phyloP scores from a whole-genome alignment of 53 echinoderm and acorn worm species.

The Actinopyga echinites region DNA sequence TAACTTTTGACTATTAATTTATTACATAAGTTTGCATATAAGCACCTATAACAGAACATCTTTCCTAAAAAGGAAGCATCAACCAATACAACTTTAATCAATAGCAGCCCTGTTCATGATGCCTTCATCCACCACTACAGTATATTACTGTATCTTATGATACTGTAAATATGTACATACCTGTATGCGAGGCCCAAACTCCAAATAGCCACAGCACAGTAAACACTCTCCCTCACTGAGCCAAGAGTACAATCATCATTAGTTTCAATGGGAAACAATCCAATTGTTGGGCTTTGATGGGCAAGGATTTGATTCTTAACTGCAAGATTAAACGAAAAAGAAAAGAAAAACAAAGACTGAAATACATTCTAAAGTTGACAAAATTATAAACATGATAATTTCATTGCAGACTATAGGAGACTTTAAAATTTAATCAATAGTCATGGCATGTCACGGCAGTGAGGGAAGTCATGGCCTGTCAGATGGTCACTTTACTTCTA shows the following conservation, averaged over 20 bases:
- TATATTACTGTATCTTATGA: neutral
- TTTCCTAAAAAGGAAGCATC: neutral
- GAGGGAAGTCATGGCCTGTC: too few relatives aligned
- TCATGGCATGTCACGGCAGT: too few relatives aligned
- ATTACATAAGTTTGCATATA: too few relatives aligned
- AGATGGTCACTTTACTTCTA: too few relatives aligned
- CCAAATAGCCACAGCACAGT: constrained; percentile 90
- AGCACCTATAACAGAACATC: too few relatives aligned
- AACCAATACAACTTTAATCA: neutral
- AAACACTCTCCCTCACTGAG: constrained; percentile 89
- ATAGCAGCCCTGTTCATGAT: neutral
- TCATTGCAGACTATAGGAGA: too few relatives aligned
- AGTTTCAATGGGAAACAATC: constrained; percentile 77
- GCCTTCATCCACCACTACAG: neutral
- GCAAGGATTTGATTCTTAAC: constrained; percentile 87
- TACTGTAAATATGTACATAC: constrained; percentile 30
- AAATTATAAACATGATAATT: too few relatives aligned
- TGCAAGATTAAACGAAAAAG: constrained; percentile 3
- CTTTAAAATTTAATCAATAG: too few relatives aligned
- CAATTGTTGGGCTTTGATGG: constrained; percentile 86
- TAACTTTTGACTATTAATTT: too few relatives aligned
- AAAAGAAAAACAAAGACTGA: too few relatives aligned
- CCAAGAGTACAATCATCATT: constrained; percentile 53
- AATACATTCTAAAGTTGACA: too few relatives aligned
- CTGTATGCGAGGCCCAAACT: constrained; percentile 91